Percentiles rank a stretch among this genome's conserved stretches.
These are phyloP conservation scores for Callimorpha dominula DNA, from an alignment of 2,888 invertebrate genomes.

Conservation along the genomic window DNA sequence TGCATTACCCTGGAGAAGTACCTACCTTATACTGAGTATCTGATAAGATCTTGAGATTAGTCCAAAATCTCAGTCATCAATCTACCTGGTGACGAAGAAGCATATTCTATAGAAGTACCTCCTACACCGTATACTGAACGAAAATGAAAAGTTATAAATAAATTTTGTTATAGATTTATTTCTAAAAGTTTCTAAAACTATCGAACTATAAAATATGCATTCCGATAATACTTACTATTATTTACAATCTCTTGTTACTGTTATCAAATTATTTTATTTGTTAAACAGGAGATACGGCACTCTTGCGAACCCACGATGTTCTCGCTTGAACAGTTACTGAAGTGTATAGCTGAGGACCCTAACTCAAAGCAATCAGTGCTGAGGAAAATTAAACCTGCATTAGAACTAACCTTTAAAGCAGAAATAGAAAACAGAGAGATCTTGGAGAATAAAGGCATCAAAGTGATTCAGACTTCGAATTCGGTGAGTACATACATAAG, in stretches of 20 bases:
- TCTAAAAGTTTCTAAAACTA: no score
- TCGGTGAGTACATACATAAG: background rate
- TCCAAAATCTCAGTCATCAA: no score
- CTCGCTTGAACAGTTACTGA: conserved; percentile 93
- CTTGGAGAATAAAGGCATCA: background rate
- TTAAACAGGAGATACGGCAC: conserved; percentile 89
- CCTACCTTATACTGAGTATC: no score
- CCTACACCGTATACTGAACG: no score
- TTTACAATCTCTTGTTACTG: background rate
- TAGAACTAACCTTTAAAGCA: conserved; percentile 42
- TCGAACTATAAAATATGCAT: background rate
- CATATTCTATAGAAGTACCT: no score
- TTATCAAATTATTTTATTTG: background rate
- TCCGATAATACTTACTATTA: background rate
- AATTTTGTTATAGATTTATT: no score
- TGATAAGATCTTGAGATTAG: no score
- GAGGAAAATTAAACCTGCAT: conserved; percentile 88
- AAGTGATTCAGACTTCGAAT: background rate
- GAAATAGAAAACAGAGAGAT: conserved; percentile 52
- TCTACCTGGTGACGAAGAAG: no score
- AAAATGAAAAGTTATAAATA: no score
- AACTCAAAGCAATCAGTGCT: conserved; percentile 82
- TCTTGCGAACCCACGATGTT: conserved; percentile 97
- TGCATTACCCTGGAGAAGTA: no score
- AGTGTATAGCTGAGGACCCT: conserved; percentile 90